A percentile compares a stretch with the other conserved stretches of the same genome.
phyloP scores from a whole-genome alignment of 2,797 vertebrate species.

The Micromesistius poutassou region DNA sequence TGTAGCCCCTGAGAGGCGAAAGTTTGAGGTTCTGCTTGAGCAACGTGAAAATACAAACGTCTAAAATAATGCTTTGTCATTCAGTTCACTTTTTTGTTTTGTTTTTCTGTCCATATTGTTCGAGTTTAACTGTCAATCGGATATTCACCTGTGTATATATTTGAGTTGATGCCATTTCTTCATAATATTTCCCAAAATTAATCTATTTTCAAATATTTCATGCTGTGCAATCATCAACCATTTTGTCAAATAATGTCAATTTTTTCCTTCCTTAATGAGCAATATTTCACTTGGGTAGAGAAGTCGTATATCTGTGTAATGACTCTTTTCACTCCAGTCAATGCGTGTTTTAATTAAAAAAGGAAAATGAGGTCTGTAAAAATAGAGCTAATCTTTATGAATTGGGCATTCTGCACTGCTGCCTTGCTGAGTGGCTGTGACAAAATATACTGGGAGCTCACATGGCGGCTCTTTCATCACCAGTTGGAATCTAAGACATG shows the following conservation, averaged over 20 bases:
- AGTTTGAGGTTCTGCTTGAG: not conserved
- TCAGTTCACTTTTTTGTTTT: not conserved
- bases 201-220: not conserved
- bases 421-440: slow-evolving; percentile 55
- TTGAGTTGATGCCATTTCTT: not conserved
- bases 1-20: slow-evolving; percentile 30
- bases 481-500: slow-evolving; percentile 40
- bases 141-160: not conserved
- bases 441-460: slow-evolving; percentile 56
- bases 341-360: slow-evolving; percentile 65
- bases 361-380: slow-evolving; percentile 43
- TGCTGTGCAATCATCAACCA: not conserved
- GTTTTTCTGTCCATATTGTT: not conserved
- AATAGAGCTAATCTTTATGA: slow-evolving; percentile 66
- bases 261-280: slow-evolving; percentile 7
- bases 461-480: slow-evolving; percentile 60
- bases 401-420: slow-evolving; percentile 54
- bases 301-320: slow-evolving; percentile 19
- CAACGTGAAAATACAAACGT: not conserved
- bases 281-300: not conserved
- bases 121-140: not conserved
- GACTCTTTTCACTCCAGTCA: slow-evolving; percentile 47
- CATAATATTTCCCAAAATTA: not conserved
- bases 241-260: not conserved
- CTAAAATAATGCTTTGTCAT: not conserved